Evolutionary conservation across 2,888 invertebrate species (phyloP).

Genomic region (Epirrhoe tristata): DNA sequence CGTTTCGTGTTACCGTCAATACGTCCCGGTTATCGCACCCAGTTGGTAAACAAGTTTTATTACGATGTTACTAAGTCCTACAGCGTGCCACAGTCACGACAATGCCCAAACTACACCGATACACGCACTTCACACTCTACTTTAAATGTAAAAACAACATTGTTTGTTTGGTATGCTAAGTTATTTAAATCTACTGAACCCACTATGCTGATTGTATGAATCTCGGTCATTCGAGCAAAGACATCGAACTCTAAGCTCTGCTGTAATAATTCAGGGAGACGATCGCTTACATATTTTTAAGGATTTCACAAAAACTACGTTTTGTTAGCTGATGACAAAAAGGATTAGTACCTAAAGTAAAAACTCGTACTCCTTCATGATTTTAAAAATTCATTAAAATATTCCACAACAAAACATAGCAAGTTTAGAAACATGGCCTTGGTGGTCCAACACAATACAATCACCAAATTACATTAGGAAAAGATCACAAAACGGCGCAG

Average conservation of each 20-base stretch:
- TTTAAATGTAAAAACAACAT: constrained; percentile 36
- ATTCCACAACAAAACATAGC: constrained; percentile 19
- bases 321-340: no score
- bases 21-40: constrained; percentile 57
- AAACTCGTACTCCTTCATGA: no score
- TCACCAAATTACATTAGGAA: not conserved
- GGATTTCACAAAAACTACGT: not conserved
- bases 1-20: constrained; percentile 60
- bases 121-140: constrained; percentile 73
- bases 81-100: constrained; percentile 64
- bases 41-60: constrained; percentile 70
- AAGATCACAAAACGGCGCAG: constrained; percentile 36
- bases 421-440: constrained; percentile 39
- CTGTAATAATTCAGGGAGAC: not conserved
- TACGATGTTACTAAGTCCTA: constrained; percentile 62
- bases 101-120: constrained; percentile 63
- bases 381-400: not conserved
- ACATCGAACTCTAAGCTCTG: constrained; percentile 5
- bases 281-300: not conserved
- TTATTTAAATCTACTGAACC: constrained; percentile 27
- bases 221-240: constrained; percentile 19
- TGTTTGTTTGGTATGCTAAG: constrained; percentile 31
- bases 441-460: constrained; percentile 22
- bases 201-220: constrained; percentile 23
- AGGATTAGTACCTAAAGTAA: no score